Conservation (phyloP, 2,113 vertebrate species). For the Equus quagga region DNA sequence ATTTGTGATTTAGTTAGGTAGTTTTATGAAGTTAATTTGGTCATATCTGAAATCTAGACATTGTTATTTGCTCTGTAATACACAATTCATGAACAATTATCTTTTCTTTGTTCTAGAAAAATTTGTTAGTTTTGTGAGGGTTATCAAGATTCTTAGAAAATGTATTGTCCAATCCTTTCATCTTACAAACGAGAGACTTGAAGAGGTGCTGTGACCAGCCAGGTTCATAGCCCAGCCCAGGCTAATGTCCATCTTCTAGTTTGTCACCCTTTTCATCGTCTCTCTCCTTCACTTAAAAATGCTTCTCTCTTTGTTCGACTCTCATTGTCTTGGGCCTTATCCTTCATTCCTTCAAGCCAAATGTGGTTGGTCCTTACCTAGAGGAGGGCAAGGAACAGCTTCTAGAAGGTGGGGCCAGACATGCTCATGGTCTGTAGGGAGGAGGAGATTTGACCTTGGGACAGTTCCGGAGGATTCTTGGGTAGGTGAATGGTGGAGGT, state of each 20-base stretch:
- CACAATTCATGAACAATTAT: conserved; percentile 14
- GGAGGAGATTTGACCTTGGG: not conserved
- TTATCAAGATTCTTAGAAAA: not conserved
- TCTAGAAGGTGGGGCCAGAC: not conserved
- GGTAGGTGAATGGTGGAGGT: no score
- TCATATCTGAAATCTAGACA: conserved; percentile 27
- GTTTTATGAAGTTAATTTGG: conserved; percentile 72
- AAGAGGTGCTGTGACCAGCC: not conserved
- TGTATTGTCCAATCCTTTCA: not conserved
- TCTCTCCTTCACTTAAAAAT: not conserved
- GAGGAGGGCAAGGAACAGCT: not conserved
- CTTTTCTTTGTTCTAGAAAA: conserved; percentile 28
- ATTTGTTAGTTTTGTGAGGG: not conserved
- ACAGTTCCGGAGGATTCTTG: not conserved
- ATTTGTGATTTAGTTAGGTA: conserved; percentile 65
- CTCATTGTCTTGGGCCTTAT: not conserved
- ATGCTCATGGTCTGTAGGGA: no score
- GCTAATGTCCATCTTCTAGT: fast-evolving
- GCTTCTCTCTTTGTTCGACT: not conserved
- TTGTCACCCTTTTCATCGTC: not conserved
- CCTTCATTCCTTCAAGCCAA: not conserved
- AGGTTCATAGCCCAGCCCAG: not conserved
- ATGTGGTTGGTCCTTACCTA: fast-evolving
- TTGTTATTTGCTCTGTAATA: conserved; percentile 53
- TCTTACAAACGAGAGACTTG: not conserved